A percentile compares a stretch with the other conserved stretches of the same genome.
Evolutionary conservation across 2,888 invertebrate species (phyloP).

Genomic region (Myopa testacea): DNA sequence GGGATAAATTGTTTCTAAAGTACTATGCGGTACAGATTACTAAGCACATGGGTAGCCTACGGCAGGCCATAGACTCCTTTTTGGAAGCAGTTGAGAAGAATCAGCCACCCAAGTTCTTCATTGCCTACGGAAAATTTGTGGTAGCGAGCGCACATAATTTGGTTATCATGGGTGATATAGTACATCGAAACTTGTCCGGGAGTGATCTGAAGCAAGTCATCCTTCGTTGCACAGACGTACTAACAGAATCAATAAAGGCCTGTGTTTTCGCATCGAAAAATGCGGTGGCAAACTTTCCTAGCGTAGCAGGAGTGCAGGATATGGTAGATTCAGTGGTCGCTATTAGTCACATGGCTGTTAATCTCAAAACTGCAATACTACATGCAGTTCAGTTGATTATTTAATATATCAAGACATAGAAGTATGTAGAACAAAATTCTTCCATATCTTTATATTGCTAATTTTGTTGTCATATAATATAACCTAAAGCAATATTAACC

Average conservation of each 20-base stretch:
- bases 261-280: conserved; percentile 90
- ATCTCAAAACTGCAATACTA: conserved; percentile 80
- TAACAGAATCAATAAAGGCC: conserved; percentile 83
- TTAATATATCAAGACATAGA: not conserved
- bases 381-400: conserved; percentile 72
- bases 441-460: too few relatives aligned
- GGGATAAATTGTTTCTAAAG: conserved; percentile 84
- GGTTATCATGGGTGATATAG: conserved; percentile 94
- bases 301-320: conserved; percentile 88
- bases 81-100: conserved; percentile 91
- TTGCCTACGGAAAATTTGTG: conserved; percentile 94
- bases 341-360: conserved; percentile 85
- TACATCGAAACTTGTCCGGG: conserved; percentile 85
- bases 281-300: conserved; percentile 92
- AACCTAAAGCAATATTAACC: too few relatives aligned
- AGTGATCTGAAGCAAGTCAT: conserved; percentile 80
- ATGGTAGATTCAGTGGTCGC: conserved; percentile 93
- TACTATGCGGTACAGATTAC: conserved; percentile 91
- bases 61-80: conserved; percentile 92
- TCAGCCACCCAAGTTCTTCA: conserved; percentile 92
- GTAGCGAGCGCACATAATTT: conserved; percentile 93
- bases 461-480: too few relatives aligned
- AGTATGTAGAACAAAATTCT: not conserved
- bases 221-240: conserved; percentile 80
- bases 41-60: conserved; percentile 85